Conservation (phyloP, 37 sponge, comb jelly and placozoan species). For the Haliclona indistincta region DNA sequence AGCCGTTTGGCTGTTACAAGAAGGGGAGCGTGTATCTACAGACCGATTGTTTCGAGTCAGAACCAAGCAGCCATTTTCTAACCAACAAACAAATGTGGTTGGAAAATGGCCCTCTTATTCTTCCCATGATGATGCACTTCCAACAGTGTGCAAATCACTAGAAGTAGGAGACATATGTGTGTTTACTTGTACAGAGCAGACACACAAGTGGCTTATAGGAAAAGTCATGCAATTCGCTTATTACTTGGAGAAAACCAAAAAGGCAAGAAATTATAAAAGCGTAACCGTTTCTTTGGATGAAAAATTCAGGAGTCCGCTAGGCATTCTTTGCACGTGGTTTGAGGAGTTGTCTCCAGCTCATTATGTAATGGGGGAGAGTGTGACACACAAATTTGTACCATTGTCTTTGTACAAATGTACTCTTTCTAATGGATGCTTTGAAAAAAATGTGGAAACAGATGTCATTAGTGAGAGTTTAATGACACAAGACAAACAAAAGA, state of each 20-base stretch:
- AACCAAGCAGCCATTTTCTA: constrained; percentile 42
- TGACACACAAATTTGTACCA: no score
- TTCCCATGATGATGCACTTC: background rate
- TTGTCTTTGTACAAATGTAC: no score
- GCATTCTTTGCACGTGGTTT: no score
- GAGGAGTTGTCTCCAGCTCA: no score
- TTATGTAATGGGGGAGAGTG: no score
- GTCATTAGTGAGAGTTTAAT: no score
- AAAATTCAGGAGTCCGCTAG: no score
- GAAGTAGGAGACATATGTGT: constrained; percentile 8
- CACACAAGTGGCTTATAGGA: constrained; percentile 16
- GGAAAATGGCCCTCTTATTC: no score
- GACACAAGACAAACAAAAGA: no score
- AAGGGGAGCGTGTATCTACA: constrained; percentile 48
- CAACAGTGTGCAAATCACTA: background rate
- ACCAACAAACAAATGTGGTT: no score
- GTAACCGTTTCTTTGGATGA: background rate
- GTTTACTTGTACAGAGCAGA: background rate
- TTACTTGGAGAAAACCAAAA: constrained; percentile 16
- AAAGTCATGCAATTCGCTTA: constrained; percentile 39
- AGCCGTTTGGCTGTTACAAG: constrained; percentile 59
- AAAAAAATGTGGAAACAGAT: no score
- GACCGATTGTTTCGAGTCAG: constrained; percentile 47
- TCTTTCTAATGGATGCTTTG: no score
- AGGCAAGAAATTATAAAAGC: background rate